Evolutionary conservation across 2,797 vertebrate species (phyloP), one percentile per base, ranked within the genome.

Genomic region (Periparus ater): DNA sequence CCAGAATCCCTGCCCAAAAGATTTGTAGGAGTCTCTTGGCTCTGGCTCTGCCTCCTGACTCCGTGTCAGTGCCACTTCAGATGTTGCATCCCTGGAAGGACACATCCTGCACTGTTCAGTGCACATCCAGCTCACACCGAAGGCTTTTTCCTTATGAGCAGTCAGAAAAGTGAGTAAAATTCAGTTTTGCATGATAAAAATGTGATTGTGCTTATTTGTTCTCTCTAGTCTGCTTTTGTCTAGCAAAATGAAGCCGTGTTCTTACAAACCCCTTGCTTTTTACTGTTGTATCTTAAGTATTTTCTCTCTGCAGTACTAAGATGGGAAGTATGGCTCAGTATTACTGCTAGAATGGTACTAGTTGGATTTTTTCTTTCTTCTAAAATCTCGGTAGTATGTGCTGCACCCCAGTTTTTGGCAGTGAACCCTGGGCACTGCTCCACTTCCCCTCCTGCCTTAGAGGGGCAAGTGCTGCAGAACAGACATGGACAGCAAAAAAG

Each of bases 381-480:
- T n/a, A 32, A 48, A 75, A 54, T 17, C 62, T 78, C 27, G 14
- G 65, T 15, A 72, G 51, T 13, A 32, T 32, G 44, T 51, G 42
- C 63, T 85, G 9, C 34, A 6, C 18, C 6, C 11, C 19, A 12
- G 45, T 30, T 45, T 44, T 38, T 9, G 8, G 58, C 82, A 47
- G 53, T 68, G 34, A 60, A 63, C 17, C 13, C 13, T 29, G 4
- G 38, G 58, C 22, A 3, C 26, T 44, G 70, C 17, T 65, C 13
- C 12, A 27, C 66, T 21, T 86, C 57, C 89, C 68, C 96, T 94
- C 95, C 92, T 97, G 98, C 98, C 98, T 98, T 98, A 94, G 92
- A 97, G 98, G 97, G 98, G 98, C 98, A 96, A 47, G 89, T 66
- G 96, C 94, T 97, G 98, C 96, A 98, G 9, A 91, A 78, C 84